Conservation (phyloP, 2,888 invertebrate genomes). For the Eudemis profundana region DNA sequence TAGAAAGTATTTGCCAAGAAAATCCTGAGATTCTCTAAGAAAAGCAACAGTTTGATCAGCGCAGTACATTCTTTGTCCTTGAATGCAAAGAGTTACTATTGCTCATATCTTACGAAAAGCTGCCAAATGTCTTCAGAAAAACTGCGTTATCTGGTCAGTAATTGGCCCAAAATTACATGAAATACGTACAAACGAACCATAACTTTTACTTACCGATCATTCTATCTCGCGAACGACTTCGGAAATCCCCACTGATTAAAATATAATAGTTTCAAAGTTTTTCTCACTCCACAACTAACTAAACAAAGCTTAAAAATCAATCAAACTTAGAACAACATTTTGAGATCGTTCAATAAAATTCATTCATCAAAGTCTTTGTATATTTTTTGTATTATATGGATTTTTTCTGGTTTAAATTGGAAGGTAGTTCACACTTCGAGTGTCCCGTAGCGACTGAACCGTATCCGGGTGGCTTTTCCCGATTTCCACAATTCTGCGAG, state of each 20-base stretch:
- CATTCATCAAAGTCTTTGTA: background rate
- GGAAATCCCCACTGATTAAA: conserved; percentile 63
- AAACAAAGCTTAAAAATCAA: conserved; percentile 21
- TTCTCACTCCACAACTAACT: conserved; percentile 45
- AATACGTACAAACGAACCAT: conserved; percentile 38
- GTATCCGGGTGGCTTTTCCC: conserved; percentile 74
- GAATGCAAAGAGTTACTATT: background rate
- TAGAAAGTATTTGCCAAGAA: background rate
- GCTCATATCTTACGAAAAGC: too few species aligned
- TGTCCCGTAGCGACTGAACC: conserved; percentile 77
- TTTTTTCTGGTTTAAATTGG: conserved; percentile 37
- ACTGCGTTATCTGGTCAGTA: too few species aligned
- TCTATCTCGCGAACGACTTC: conserved; percentile 67
- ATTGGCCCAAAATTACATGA: background rate
- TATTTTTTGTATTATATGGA: conserved; percentile 7
- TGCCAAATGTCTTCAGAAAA: too few species aligned
- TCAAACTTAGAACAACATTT: conserved; percentile 22
- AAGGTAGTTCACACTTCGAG: conserved; percentile 68
- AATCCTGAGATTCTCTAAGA: background rate
- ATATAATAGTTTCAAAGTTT: conserved; percentile 74
- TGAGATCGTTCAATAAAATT: background rate
- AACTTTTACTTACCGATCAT: conserved; percentile 77
- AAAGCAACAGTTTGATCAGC: conserved; percentile 24
- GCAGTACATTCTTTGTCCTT: conserved; percentile 8
- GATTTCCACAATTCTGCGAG: conserved; percentile 66